Conservation (phyloP, 2,113 vertebrate species). For the Heterotis niloticus region DNA sequence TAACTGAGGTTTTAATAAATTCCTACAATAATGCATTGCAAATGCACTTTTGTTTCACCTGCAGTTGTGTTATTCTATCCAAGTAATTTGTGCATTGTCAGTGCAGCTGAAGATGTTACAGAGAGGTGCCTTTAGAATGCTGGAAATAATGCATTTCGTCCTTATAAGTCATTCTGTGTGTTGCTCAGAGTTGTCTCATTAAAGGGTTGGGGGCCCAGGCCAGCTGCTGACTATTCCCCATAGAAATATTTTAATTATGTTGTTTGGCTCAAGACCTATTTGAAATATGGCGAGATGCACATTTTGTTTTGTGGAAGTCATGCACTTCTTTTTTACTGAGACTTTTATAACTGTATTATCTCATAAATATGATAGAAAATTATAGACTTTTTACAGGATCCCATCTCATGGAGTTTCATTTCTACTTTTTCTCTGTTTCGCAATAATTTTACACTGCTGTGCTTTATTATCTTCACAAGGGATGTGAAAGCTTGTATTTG, state of each 20-base stretch:
- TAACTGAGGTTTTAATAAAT: constrained; percentile 77
- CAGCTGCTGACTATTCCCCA: constrained; percentile 23
- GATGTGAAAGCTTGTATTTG: too few species aligned
- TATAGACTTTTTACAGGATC: neutral
- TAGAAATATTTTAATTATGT: constrained; percentile 28
- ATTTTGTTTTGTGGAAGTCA: neutral
- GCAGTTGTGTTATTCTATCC: constrained; percentile 58
- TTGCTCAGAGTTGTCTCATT: constrained; percentile 48
- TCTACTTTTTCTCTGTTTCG: neutral
- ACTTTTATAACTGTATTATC: constrained; percentile 8
- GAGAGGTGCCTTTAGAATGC: constrained; percentile 41
- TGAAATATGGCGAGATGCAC: neutral
- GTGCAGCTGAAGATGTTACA: neutral
- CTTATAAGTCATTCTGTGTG: constrained; percentile 49
- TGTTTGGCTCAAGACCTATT: constrained; percentile 14
- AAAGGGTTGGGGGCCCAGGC: constrained; percentile 29
- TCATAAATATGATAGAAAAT: neutral
- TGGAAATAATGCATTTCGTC: constrained; percentile 40
- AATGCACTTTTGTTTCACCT: constrained; percentile 73
- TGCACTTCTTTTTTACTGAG: neutral
- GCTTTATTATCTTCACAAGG: neutral
- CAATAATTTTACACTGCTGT: neutral
- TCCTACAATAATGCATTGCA: constrained; percentile 69
- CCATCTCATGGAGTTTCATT: neutral
- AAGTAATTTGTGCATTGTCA: neutral